Evolutionary conservation across 2,888 invertebrate species (phyloP).

Genomic region (Dioctria linearis): DNA sequence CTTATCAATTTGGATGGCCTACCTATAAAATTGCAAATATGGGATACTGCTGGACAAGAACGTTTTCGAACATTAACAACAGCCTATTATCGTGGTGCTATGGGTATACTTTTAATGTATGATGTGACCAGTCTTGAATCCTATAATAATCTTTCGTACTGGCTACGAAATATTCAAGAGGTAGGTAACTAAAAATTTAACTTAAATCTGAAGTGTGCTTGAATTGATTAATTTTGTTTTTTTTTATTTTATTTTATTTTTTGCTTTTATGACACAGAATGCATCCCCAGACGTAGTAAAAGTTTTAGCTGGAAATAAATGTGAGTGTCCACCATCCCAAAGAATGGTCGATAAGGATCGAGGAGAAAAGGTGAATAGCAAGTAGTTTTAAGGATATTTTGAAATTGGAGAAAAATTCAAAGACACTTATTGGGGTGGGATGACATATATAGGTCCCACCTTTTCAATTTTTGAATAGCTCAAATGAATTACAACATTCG

Average conservation of each 20-base stretch:
- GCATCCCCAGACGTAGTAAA: slow-evolving; percentile 90
- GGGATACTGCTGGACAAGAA: slow-evolving; percentile 87
- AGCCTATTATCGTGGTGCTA: slow-evolving; percentile 90
- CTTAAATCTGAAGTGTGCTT: too few species aligned
- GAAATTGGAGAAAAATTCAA: neutral
- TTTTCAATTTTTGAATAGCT: too few species aligned
- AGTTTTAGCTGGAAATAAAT: slow-evolving; percentile 89
- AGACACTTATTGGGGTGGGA: too few species aligned
- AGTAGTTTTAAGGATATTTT: neutral
- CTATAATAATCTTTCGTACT: slow-evolving; percentile 91
- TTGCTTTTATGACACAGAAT: slow-evolving; percentile 74
- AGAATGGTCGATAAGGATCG: slow-evolving; percentile 84
- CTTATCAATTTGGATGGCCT: slow-evolving; percentile 89
- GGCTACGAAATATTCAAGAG: slow-evolving; percentile 92
- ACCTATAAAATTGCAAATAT: slow-evolving; percentile 80
- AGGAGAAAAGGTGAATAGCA: slow-evolving; percentile 81
- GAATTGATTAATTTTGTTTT: slow-evolving; percentile 7
- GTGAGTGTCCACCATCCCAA: slow-evolving; percentile 82
- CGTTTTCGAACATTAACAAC: slow-evolving; percentile 83
- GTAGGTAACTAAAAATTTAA: slow-evolving; percentile 69
- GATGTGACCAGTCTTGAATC: slow-evolving; percentile 91
- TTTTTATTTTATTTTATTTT: slow-evolving; percentile 1
- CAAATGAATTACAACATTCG: too few species aligned
- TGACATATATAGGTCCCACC: too few species aligned
- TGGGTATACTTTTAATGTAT: slow-evolving; percentile 93